Conservation (phyloP, 2,797 vertebrate genomes). For the Presbytis comata region DNA sequence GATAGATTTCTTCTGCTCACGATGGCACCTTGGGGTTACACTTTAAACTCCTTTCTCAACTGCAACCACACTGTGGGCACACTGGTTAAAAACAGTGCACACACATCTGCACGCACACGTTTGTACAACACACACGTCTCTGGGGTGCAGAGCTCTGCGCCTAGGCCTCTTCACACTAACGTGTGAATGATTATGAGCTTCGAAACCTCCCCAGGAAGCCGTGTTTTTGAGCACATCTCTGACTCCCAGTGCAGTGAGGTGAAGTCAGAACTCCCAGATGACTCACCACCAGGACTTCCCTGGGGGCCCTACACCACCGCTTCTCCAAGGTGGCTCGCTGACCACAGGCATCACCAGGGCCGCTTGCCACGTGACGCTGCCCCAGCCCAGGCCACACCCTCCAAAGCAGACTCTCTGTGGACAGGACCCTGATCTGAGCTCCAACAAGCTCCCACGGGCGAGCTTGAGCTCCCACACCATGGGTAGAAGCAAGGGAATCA, state of each 20-base stretch:
- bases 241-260: not conserved
- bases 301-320: too few relatives aligned
- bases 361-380: not conserved
- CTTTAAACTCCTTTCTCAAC: not conserved
- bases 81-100: not conserved
- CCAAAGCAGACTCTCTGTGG: not conserved
- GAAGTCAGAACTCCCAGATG: not conserved
- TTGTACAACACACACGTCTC: not conserved
- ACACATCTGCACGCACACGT: fast-evolving
- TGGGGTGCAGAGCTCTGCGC: not conserved
- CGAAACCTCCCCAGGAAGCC: not conserved
- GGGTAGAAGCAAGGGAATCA: not conserved
- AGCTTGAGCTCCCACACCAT: not conserved
- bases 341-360: not conserved
- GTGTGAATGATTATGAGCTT: not conserved
- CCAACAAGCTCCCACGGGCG: not conserved
- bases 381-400: not conserved
- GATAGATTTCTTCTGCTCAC: not conserved
- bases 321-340: not conserved
- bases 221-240: not conserved
- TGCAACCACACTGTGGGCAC: not conserved
- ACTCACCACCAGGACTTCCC: too few relatives aligned
- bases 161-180: too few relatives aligned
- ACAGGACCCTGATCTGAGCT: not conserved
- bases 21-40: not conserved